Evolutionary conservation across 1,140 invertebrate genomes (phyloP), one percentile per base, ranked within the genome.

Genomic region (Plutomurus gul): DNA sequence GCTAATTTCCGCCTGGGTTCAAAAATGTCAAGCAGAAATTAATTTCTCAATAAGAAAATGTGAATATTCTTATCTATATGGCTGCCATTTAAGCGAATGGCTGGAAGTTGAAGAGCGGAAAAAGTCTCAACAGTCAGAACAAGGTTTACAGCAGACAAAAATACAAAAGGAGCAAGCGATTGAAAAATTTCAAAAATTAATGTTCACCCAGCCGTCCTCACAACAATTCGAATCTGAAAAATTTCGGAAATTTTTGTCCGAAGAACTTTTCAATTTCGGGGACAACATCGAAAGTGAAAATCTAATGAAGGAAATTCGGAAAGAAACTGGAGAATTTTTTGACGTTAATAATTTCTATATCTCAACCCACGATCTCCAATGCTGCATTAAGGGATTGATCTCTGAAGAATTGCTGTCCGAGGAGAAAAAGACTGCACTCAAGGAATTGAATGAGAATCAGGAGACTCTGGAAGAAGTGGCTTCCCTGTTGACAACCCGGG

Each of bases 31-130:
- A 18, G 36, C 20, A 20, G 30, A 81, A 33, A 81, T 81, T 7
- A 40, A 81, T n/a, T 70, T 43, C 37, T 11, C 43, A 13, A 16
- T 81, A 16, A 25, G 46, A 10, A 77, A 65, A 49, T 81, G 80
- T 39, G 75, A 81, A 20, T 81, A 81, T 37, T 81, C 80, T 6
- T 81, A 40, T 27, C 49, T 77, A 0, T 81, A 65, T 37, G 80
- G 76, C 3, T 51, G 16, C 11, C 13, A 78, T 0, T 33, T 81
- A 13, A 77, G 30, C 11, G 73, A 81, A 65, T 81, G 71, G 47
- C 51, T 81, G 20, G 75, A 47, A 5, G n/a, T n/a, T n/a, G 8
- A 39, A 3, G 36, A 70, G 6, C n/a, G n/a, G 7, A 51, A 37
- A 4, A 3, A 7, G 3, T 18, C 18, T 18, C 46, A n/a, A 49